Evolutionary conservation across 2,797 vertebrate genomes (phyloP), one percentile per base, ranked within the genome.

Genomic region (Sebastes iracundus): DNA sequence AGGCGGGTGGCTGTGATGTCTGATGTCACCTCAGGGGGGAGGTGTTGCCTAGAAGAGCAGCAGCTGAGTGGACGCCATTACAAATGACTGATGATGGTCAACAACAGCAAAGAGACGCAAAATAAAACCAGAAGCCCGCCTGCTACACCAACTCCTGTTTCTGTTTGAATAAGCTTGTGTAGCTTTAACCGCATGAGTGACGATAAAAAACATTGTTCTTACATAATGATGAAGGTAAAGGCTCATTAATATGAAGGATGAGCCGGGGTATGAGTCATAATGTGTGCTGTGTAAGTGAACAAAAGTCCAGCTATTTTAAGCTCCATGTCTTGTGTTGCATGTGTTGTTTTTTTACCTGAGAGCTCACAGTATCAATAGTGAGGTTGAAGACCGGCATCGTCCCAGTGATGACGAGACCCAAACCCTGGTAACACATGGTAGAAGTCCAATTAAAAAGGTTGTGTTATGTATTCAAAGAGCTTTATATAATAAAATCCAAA

Each of bases 331-430:
- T 83, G 52, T 28, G 25, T 32, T 53, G 27, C 35, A n/a, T 42
- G 71, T 38, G 70, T 56, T 72, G 25, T 38, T 71, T 81, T 86
- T 81, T 86, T 93, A 96, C 96, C 95, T 94, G 94, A 14, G 96
- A 95, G 83, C 95, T 95, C 13, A 90, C 35, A 4, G n/a, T 93
- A 69, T 99, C 98, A 71, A 94, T 95, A 0, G 98, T 99, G 88
- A 98, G 95, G 95, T 99, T 99, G 94, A 99, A 99, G 61, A 99
- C 98, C 0, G 98, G 98, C 92, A 99, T 95, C 0, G 98, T 99
- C 71, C 98, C 98, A 0, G 98, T 98, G 90, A 99, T 97, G 91
- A 99, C 98, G 32, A 99, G 94, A 12, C 98, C 98, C 93, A 99
- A 94, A 58, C 98, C 98, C 98, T 99, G 56, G 69, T 42, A 77